Percentiles rank a stretch among this genome's conserved stretches.
phyloP scores from a whole-genome alignment of 64 coral and sea anemone genomes.

The Actinia equina region DNA sequence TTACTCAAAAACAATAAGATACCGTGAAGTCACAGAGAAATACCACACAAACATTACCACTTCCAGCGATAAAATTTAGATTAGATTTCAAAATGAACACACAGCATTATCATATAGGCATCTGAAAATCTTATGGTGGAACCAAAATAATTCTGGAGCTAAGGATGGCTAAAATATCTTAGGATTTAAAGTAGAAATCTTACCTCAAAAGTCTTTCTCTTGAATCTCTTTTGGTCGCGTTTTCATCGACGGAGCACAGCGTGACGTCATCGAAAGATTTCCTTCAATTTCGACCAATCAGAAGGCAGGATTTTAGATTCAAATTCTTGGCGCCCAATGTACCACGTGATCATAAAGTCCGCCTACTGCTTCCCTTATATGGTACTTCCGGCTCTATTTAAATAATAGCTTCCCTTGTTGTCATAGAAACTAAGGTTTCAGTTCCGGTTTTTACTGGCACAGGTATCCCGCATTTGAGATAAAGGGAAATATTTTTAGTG shows the following conservation, averaged over 20 bases:
- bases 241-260: slow-evolving; percentile 63
- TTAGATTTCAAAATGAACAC: not conserved
- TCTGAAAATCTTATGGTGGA: not conserved
- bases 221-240: slow-evolving; percentile 65
- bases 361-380: slow-evolving; percentile 64
- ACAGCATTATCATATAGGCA: not conserved
- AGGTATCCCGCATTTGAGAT: not conserved
- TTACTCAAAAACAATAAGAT: slow-evolving; percentile 14
- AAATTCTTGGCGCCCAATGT: slow-evolving; percentile 90
- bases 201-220: slow-evolving; percentile 57
- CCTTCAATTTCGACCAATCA: slow-evolving; percentile 60
- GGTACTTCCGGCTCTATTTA: slow-evolving; percentile 67
- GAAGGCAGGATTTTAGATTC: slow-evolving; percentile 65
- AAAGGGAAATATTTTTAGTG: not conserved
- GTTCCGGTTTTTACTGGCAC: not conserved
- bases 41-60: not conserved
- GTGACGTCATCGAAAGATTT: slow-evolving; percentile 82
- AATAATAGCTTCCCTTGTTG: slow-evolving; percentile 45
- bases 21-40: slow-evolving; percentile 6
- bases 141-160: not conserved
- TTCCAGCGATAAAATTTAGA: not conserved
- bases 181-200: slow-evolving; percentile 77
- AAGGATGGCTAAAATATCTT: slow-evolving; percentile 81
- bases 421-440: slow-evolving; percentile 25
- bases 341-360: slow-evolving; percentile 81